Evolutionary conservation across 2,113 vertebrate genomes (phyloP).

Genomic region (Seriola rivoliana): DNA sequence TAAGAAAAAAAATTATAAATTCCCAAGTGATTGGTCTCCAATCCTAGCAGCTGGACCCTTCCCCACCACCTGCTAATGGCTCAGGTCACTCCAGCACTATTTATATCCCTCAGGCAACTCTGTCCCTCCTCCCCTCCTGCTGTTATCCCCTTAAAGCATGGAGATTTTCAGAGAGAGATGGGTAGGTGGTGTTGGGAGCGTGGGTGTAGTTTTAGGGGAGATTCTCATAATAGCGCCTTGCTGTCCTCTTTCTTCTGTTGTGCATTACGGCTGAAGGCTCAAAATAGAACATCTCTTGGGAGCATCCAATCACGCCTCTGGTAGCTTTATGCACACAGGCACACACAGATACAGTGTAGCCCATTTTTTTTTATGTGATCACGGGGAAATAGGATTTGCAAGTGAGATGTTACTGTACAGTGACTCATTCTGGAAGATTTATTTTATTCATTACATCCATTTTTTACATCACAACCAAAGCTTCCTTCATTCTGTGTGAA

Average conservation of each 20-base stretch:
- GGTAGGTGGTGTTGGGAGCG: constrained; percentile 1
- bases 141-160: constrained; percentile 39
- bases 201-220: constrained; percentile 45
- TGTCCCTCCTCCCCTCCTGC: constrained; percentile 37
- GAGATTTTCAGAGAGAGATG: constrained; percentile 36
- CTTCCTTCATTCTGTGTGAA: constrained; percentile 7
- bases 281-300: constrained; percentile 77
- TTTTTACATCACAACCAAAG: constrained; percentile 33
- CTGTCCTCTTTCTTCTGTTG: constrained; percentile 66
- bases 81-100: constrained; percentile 49
- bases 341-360: constrained; percentile 13
- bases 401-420: constrained; percentile 1
- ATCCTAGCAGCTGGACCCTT: not conserved
- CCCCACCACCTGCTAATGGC: constrained; percentile 23
- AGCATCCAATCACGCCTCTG: constrained; percentile 35
- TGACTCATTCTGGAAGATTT: constrained; percentile 30
- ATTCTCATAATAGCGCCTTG: constrained; percentile 59
- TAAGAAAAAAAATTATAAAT: not conserved
- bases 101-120: constrained; percentile 49
- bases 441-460: constrained; percentile 29
- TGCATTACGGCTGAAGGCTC: constrained; percentile 58
- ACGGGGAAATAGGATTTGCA: constrained; percentile 34
- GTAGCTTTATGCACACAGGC: constrained; percentile 21
- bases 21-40: not conserved
- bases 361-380: constrained; percentile 14